Conservation (phyloP, 2,113 vertebrate species). For the Nycticryphes semicollaris region DNA sequence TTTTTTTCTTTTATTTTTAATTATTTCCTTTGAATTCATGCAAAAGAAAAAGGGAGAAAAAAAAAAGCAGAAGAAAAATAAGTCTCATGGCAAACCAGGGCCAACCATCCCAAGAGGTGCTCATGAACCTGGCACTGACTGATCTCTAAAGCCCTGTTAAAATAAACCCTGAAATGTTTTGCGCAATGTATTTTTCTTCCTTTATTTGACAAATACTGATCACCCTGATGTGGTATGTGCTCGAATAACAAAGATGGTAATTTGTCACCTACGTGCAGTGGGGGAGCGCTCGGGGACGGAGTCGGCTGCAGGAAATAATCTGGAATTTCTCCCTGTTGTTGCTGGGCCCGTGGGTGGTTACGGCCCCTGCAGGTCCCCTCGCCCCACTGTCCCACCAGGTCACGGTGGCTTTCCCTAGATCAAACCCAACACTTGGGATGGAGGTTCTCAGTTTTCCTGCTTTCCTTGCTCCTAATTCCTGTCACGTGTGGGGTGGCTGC, state of each 20-base stretch:
- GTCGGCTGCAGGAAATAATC: neutral
- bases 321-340: neutral
- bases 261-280: neutral
- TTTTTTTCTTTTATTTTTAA: neutral
- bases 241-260: neutral
- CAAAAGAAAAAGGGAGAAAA: neutral
- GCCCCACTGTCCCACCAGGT: rapidly evolving
- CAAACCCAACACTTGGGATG: neutral
- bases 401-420: neutral
- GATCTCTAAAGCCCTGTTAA: neutral
- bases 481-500: rapidly evolving
- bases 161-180: slow-evolving; percentile 16
- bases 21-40: neutral
- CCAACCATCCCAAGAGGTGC: neutral
- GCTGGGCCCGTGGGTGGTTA: rapidly evolving
- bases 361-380: rapidly evolving
- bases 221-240: neutral
- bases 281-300: neutral
- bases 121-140: neutral
- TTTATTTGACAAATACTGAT: neutral
- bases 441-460: neutral
- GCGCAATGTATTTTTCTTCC: neutral
- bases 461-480: neutral
- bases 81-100: neutral
- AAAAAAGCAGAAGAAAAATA: neutral